A percentile compares a stretch with the other conserved stretches of the same genome.
Evolutionary conservation across 23 tunicate species (phyloP).

Genomic region (Aplidium turbinatum): DNA sequence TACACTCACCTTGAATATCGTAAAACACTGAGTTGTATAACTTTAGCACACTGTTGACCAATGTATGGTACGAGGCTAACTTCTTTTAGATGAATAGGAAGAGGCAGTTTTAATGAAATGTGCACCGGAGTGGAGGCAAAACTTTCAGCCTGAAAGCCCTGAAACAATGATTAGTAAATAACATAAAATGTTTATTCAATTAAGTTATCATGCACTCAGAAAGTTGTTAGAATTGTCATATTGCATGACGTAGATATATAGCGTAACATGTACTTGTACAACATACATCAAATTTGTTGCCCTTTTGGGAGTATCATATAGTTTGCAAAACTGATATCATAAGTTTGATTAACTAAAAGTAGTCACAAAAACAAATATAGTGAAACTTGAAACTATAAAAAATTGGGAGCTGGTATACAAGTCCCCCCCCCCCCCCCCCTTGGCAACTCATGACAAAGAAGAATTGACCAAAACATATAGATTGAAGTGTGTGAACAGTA

Average conservation of each 20-base stretch:
- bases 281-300: neutral
- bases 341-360: too few species aligned
- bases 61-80: conserved; percentile 43
- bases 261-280: too few species aligned
- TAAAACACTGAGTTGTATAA: conserved; percentile 32
- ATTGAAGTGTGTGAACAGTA: too few species aligned
- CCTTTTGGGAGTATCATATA: too few species aligned
- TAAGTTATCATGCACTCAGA: neutral
- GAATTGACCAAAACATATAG: too few species aligned
- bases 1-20: neutral
- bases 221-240: neutral
- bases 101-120: conserved; percentile 39
- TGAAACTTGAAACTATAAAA: too few species aligned
- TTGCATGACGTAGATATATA: neutral
- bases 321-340: neutral
- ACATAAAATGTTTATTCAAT: neutral
- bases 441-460: too few species aligned
- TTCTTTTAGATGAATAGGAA: conserved; percentile 48
- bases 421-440: too few species aligned
- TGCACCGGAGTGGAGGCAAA: conserved; percentile 55
- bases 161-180: conserved; percentile 1
- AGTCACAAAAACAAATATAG: too few species aligned
- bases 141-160: conserved; percentile 79
- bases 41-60: conserved; percentile 73
- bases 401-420: too few species aligned